These are phyloP conservation scores for Anoplophora glabripennis DNA, from an alignment of 1,140 invertebrate species.

Conservation along the genomic window DNA sequence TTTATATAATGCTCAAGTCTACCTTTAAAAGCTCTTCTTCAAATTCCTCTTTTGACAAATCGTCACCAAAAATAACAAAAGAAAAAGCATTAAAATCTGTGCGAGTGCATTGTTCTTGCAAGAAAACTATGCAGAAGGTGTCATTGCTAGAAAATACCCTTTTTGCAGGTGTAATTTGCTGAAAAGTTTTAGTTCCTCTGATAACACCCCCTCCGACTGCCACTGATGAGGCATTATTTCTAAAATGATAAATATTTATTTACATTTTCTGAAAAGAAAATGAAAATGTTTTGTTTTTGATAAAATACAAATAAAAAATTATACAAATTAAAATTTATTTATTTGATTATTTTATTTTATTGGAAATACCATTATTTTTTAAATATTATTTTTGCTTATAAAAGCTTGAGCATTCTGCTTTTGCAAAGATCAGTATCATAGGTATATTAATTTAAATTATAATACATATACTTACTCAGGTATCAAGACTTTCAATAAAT, in stretches of 20 bases:
- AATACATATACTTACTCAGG: slow-evolving; percentile 36
- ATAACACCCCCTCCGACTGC: slow-evolving; percentile 36
- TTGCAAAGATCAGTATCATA: too few relatives aligned
- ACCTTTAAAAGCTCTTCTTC: slow-evolving; percentile 28
- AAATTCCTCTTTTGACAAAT: slow-evolving; percentile 31
- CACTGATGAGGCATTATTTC: slow-evolving; percentile 19
- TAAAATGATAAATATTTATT: slow-evolving; percentile 12
- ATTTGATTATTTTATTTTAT: too few relatives aligned
- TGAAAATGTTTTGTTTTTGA: too few relatives aligned
- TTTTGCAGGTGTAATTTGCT: slow-evolving; percentile 13
- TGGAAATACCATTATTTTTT: too few relatives aligned
- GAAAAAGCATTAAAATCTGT: slow-evolving; percentile 33
- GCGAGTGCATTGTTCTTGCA: slow-evolving; percentile 19
- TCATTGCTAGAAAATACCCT: slow-evolving; percentile 18
- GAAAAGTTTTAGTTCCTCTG: slow-evolving; percentile 26
- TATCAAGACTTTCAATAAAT: slow-evolving; percentile 29
- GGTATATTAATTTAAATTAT: too few relatives aligned
- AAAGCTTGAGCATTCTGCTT: too few relatives aligned
- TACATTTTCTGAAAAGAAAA: neutral
- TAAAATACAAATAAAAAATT: too few relatives aligned
- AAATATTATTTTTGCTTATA: too few relatives aligned
- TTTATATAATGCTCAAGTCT: neutral
- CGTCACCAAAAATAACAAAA: slow-evolving; percentile 29
- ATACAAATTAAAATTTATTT: too few relatives aligned
- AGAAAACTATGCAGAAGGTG: slow-evolving; percentile 30